Conservation (phyloP, 1,140 invertebrate species). For the Sycophaga agraensis region DNA sequence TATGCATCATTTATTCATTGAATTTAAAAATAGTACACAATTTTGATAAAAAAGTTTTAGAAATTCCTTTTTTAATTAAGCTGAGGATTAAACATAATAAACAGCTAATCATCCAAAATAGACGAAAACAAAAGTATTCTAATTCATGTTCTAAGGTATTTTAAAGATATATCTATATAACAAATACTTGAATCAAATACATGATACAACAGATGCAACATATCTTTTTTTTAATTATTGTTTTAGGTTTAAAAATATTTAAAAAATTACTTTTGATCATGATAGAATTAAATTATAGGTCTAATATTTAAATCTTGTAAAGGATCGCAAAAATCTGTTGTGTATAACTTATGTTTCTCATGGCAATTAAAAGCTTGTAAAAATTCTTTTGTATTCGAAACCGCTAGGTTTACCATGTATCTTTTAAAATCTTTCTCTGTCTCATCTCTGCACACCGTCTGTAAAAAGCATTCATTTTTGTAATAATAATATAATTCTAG, state of each 20-base stretch:
- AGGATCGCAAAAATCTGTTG: background rate
- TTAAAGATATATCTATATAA: no score
- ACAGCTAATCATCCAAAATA: no score
- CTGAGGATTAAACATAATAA: no score
- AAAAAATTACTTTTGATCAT: background rate
- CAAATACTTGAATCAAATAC: no score
- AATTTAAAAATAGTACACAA: no score
- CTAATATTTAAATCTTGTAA: background rate
- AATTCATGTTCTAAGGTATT: no score
- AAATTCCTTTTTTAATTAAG: no score
- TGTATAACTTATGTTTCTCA: background rate
- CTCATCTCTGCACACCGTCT: background rate
- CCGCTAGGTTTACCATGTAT: slow-evolving; percentile 9
- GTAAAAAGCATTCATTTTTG: background rate
- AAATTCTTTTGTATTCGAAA: slow-evolving; percentile 2
- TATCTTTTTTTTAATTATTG: no score
- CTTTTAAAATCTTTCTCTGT: background rate
- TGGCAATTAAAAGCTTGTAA: background rate
- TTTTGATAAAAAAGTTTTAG: no score
- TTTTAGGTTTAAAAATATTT: no score
- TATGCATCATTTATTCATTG: no score
- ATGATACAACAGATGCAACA: background rate
- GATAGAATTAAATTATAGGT: background rate
- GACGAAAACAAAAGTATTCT: no score
- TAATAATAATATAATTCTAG: background rate